Base-by-base conservation (phyloP, 2,888 invertebrate species). In the Drosophila colorata region DNA sequence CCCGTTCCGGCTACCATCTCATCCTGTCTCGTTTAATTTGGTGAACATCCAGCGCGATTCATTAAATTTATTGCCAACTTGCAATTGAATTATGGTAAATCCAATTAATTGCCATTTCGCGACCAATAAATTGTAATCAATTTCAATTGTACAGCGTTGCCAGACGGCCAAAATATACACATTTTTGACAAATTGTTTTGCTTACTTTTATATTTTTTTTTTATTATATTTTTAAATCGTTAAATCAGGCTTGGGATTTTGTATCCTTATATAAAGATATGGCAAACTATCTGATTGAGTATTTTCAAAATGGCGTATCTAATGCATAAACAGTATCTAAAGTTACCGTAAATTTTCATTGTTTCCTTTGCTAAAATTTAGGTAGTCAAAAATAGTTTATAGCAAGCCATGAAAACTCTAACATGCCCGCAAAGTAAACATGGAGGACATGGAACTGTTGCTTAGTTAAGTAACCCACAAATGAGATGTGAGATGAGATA, bases 61-160 rank as follows among this genome's bases (percentile, higher is more conserved):
- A 77, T 77, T 77, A 69, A 75, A 75, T 75, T 75, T 77, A 72
- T 75, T 75, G 64, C 69, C 74, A 75, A 75, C 73, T 77, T 69
- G 63, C 77, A 75, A 75, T 75, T 75, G 77, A 77, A 77, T 75
- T 75, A 75, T 75, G 77, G 67, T 69, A 64, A 75, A 75, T 75
- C 77, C 77, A 77, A 75, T 75, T 75, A 75, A 75, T 77, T 77
- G 77, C 46, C 73, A 69, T 64, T 77, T 73, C 77, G 77, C 77
- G 67, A 72, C 68, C 69, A 56, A 75, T 77, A 72, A 75, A 75
- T 77, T 75, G 74, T 75, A 75, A 75, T 75, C 77, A 75, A 77
- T 75, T 77, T 75, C 74, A 64, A 75, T 75, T 75, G 74, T 74
- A 48, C 52, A 14, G 20, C 16, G 18, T 7, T 28, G 63, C 49